Base-by-base conservation (phyloP, 2,797 vertebrate species). In the Spheniscus humboldti region DNA sequence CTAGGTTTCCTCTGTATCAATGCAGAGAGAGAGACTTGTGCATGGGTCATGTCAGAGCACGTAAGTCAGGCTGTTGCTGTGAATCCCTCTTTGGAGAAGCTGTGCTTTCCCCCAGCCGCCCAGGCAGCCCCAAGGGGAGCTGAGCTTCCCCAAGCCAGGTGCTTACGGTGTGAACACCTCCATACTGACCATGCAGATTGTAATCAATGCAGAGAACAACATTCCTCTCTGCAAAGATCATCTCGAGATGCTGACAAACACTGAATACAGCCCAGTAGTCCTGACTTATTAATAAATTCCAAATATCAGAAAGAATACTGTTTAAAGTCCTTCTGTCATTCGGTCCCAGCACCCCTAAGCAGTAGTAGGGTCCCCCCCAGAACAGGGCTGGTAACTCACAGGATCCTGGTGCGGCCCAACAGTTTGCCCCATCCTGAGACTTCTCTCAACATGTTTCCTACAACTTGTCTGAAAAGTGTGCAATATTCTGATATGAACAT, bases 181-280 rank as follows among this genome's bases (percentile, higher is more conserved):
- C 2, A 0, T 37, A 76, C 43, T 79, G 74, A 87, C 86, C 81
- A 27, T 16, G 31, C 37, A 82, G 84, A 67, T 92, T 72, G 43
- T n/a, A 79, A 82, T 89, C 80, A 63, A 35, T 53, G n/a, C 39
- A 45, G 52, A 85, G 59, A 94, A 59, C 59, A 43, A 66, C 86
- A 78, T 55, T 66, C 62, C 17, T 86, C 53, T 75, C 68, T 64
- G 75, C 41, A 85, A 67, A 94, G 67, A 89, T 76, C 52, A 82
- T 60, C 60, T 64, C 1, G 7, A 76, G 48, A 71, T 87, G n/a
- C 11, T 79, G 37, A 79, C 31, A 82, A 88, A 73, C 45, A 60
- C 47, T 28, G 72, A 85, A 47, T 71, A 43, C 16, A 50, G 19
- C 33, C 27, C 57, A 37, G 25, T 18, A 60, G 30, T 33, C 47